Evolutionary conservation across 1,140 invertebrate species (phyloP), one percentile per base, ranked within the genome.

Genomic region (Pissodes strobi): DNA sequence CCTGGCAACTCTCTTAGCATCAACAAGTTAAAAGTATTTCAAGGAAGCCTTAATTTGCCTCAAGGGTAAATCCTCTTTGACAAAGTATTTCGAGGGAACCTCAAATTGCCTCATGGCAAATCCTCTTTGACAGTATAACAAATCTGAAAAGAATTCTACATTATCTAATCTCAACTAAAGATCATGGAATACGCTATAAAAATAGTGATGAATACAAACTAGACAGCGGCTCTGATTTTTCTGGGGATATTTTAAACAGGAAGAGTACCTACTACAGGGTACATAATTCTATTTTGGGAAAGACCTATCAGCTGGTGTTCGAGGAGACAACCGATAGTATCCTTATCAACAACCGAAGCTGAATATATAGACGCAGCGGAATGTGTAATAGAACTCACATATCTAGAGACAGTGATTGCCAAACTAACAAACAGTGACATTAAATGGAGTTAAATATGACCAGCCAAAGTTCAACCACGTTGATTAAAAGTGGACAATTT

Each of bases 211-310:
- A n/a, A n/a, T n/a, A n/a, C n/a, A n/a, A n/a, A n/a, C n/a, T n/a
- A n/a, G n/a, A 41, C 38, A 10, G 51, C 8, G 51, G 30, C 15
- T 53, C 51, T 4, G 51, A 53, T 68, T 53, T 53, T 53, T 69
- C 63, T 2, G 63, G 55, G 0, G 30, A 41, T 19, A 1, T 9
- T n/a, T 38, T 51, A 9, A 49, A 23, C 13, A 39, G 63, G 25
- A 89, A 90, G 23, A 53, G 49, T 53, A 61, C 39, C 4, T n/a
- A n/a, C n/a, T n/a, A 66, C 49, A 2, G 46, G 48, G 25, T 60
- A 59, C 30, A 37, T 60, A 23, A 65, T 66, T 15, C 34, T 66
- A 2, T 53, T 30, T 15, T 22, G 17, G 27, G 57, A 22, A 2
- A 48, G 25, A 53, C 64, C 64, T 12, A 52, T 76, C 0, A 9